Base-by-base conservation (phyloP, 2,113 vertebrate genomes). In the Athene noctua region DNA sequence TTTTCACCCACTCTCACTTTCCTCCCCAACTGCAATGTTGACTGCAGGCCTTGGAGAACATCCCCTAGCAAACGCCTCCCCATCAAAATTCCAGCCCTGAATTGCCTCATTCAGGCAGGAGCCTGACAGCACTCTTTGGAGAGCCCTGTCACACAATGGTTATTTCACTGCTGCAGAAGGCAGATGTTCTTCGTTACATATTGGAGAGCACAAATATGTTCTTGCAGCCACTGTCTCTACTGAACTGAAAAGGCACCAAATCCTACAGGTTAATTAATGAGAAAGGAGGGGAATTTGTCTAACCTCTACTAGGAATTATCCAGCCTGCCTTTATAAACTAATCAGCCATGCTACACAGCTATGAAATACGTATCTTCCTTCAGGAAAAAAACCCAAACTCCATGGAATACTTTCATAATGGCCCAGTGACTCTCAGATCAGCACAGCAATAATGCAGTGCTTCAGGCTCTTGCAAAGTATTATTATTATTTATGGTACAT, bases 191-290 rank as follows among this genome's bases (percentile, higher is more conserved):
- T 82, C 74, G 36, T 52, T 38, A 36, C 62, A 1, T 58, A 57
- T 20, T 32, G 80, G 42, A 85, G 67, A 95, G 62, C 84, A 87
- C 49, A 96, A 62, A 80, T 70, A 34, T 10, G 16, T 55, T 90
- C 95, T 51, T 34, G 67, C 78, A 96, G 92, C 55, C 85, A 62
- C 52, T 65, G 72, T 78, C 82, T 75, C 91, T 61, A 70, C 0
- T 85, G 80, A 97, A 80, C 89, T 77, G 74, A 94, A 92, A 91
- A 90, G 86, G 84, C 84, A 87, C 58, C 78, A 91, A 91, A 91
- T 42, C 87, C 89, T 96, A 65, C 84, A 94, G 91, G 89, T 91
- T 95, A 90, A 96, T 92, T 96, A 94, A 80, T 14, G 74, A 92
- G 89, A 82, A 91, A 86, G 86, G 91, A 92, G 81, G 80, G 58